Percentiles rank a stretch among this genome's conserved stretches.
Evolutionary conservation across 2,797 vertebrate genomes (phyloP).

Genomic region (Coilia nasus): DNA sequence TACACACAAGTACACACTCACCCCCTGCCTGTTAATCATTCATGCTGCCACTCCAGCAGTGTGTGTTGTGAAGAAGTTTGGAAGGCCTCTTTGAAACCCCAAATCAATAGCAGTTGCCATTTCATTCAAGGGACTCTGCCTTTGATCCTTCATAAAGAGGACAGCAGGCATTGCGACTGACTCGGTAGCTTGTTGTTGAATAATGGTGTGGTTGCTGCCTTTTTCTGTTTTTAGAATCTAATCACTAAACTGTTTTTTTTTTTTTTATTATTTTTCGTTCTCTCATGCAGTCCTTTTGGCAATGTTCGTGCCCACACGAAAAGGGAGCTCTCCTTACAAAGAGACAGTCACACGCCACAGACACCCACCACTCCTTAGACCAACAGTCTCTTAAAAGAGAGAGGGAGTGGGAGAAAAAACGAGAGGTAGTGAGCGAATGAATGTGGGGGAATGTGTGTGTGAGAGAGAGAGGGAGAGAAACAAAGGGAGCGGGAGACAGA

Average conservation of each 20-base stretch:
- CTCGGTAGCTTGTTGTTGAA: conserved; percentile 24
- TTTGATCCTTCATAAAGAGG: background rate
- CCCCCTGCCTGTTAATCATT: conserved; percentile 6
- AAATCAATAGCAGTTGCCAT: conserved; percentile 32
- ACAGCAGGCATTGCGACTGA: background rate
- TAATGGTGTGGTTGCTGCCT: background rate
- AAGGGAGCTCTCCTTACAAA: no score
- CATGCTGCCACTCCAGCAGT: background rate
- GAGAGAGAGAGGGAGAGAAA: background rate
- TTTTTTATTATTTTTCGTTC: background rate
- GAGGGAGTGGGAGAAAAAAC: background rate
- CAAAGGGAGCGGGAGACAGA: background rate
- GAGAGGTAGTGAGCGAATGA: background rate
- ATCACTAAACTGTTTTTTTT: background rate
- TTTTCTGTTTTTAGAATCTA: background rate
- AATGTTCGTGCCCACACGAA: background rate
- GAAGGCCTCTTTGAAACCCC: conserved; percentile 45
- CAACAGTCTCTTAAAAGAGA: no score
- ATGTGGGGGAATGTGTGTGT: no score
- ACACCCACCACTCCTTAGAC: background rate
- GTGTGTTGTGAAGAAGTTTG: conserved; percentile 4
- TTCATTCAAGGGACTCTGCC: background rate
- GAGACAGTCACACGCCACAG: background rate
- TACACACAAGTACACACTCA: no score
- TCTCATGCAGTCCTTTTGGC: background rate